phyloP scores from a whole-genome alignment of 2,797 vertebrate species.

The Neomorphus geoffroyi region DNA sequence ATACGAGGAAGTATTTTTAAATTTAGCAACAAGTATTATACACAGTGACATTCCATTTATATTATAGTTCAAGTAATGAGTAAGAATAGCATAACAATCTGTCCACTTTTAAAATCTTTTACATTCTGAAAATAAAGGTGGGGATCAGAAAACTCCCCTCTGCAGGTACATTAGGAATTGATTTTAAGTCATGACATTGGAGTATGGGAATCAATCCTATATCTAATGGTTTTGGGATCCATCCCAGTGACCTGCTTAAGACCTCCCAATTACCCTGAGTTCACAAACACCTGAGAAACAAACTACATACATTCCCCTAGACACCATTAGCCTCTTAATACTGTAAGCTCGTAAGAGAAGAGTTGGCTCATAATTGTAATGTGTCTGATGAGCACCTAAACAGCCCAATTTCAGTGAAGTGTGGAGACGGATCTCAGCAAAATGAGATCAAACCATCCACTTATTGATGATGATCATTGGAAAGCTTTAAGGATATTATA shows the following conservation, averaged over 20 bases:
- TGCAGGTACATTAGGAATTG: not conserved
- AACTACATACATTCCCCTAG: not conserved
- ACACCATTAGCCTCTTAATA: not conserved
- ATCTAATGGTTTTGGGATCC: not conserved
- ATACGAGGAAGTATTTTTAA: not conserved
- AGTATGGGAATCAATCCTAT: not conserved
- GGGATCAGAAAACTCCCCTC: not conserved
- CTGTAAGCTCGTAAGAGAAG: not conserved
- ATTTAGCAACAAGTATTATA: constrained; percentile 55
- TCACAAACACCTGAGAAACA: constrained; percentile 21
- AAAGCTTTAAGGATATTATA: not conserved
- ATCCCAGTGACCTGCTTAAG: not conserved
- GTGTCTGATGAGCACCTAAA: not conserved
- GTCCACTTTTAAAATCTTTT: not conserved
- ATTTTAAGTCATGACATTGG: not conserved
- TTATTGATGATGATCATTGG: not conserved
- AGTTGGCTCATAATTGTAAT: not conserved
- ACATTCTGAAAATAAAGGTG: not conserved
- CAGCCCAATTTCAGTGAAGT: not conserved
- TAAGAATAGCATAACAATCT: not conserved
- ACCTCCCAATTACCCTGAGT: not conserved
- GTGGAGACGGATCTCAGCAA: not conserved
- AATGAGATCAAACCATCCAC: not conserved
- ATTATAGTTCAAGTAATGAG: not conserved
- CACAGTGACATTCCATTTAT: not conserved